A percentile compares a stretch with the other conserved stretches of the same genome.
Conservation (phyloP, 2,888 invertebrate species). For the Ophioninae sp. region DNA sequence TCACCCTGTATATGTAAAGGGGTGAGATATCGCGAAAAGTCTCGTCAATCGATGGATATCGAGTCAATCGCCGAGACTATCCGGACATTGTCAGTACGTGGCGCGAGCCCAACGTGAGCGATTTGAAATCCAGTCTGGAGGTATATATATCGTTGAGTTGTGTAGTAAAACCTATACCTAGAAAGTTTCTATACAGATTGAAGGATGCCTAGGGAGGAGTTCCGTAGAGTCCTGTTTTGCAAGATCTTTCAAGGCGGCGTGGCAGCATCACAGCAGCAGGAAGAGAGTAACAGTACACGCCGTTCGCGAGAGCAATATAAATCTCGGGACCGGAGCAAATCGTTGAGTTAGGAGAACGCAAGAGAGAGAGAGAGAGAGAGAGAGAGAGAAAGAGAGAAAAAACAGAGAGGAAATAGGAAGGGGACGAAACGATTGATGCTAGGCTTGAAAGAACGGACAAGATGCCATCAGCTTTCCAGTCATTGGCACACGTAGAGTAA, state of each 20-base stretch:
- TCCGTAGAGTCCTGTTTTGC: conserved; percentile 48
- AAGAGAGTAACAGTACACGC: conserved; percentile 76
- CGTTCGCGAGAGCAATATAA: conserved; percentile 69
- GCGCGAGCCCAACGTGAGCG: conserved; percentile 22
- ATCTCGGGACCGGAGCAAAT: conserved; percentile 66
- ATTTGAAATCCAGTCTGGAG: conserved; percentile 43
- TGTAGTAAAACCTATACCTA: conserved; percentile 5
- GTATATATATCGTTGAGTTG: conserved; percentile 2
- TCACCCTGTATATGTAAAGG: background rate
- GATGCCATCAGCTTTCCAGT: conserved; percentile 16
- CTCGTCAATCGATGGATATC: conserved; percentile 46
- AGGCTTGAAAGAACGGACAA: conserved; percentile 15
- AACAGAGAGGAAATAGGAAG: conserved; percentile 14
- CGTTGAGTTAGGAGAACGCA: conserved; percentile 53
- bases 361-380: conserved; percentile 28
- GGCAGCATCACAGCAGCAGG: conserved; percentile 60
- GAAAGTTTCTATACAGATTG: conserved; percentile 25
- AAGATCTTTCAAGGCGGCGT: conserved; percentile 48
- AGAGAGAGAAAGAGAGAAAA: conserved; percentile 16
- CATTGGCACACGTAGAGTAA: conserved; percentile 12
- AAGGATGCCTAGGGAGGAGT: conserved; percentile 44
- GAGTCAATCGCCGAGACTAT: conserved; percentile 37
- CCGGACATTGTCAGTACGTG: conserved; percentile 40
- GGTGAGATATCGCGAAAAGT: background rate
- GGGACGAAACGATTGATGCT: conserved; percentile 14